Evolutionary conservation across 2,797 vertebrate genomes (phyloP), one percentile per base, ranked within the genome.

Genomic region (Phalloptychus januarius): DNA sequence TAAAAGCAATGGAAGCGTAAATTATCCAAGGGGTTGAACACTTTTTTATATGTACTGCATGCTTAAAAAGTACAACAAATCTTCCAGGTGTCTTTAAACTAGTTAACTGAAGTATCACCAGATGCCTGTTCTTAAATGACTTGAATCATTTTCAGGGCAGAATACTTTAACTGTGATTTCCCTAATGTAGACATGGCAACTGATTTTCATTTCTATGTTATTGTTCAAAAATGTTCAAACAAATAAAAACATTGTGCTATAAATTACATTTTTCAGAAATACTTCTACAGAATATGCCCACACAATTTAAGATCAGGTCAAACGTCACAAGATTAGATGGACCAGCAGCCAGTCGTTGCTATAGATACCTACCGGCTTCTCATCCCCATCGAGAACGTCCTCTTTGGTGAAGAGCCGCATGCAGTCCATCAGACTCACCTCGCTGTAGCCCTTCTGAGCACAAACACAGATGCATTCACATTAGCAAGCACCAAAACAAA

Each of bases 341-440:
- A 61, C 4, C 65, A n/a, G 23, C 38, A 36, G 16, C 36, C 13
- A 36, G 36, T 40, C 31, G 42, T 61, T 48, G 13, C 2, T 2
- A 25, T 42, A 38, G 77, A 81, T 23, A 85, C 94, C 82, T 82
- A 99, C 98, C 61, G 98, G 98, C 86, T 99, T 99, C 89, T 99
- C 98, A 0, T 99, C 98, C 0, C 98, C 98, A 0, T 99, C 98
- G 8, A 99, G 95, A 76, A 99, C 94, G 0, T 99, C 98, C 87
- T 99, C 98, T 95, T 99, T 99, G 94, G 98, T 99, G 95, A 99
- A 99, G 88, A 99, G 97, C 75, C 97, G 94, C 93, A 99, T 95
- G 86, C 98, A 99, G 92, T 99, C 98, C 95, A 97, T 97, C 74
- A 99, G 91, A 5, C 97, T 98, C 82, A 99, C 97, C 87, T 99